Conservation (phyloP, 2,797 vertebrate species). For the Perodicticus potto region DNA sequence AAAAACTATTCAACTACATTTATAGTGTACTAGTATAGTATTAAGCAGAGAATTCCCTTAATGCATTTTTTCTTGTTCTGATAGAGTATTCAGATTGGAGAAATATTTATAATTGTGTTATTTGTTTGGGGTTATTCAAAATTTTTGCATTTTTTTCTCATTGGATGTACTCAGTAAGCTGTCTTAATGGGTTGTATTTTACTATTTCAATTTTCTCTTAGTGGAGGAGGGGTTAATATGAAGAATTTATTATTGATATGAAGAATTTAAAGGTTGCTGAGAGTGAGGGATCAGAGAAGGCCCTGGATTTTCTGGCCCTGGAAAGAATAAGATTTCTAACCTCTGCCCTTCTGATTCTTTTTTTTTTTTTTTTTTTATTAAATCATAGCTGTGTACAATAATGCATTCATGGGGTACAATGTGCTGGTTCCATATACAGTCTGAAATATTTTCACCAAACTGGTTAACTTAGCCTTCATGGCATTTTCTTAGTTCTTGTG, state of each 20-base stretch:
- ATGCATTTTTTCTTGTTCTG: background rate
- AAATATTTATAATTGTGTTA: background rate
- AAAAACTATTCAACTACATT: background rate
- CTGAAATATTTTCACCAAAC: too few relatives aligned
- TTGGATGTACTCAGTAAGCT: background rate
- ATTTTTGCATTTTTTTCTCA: background rate
- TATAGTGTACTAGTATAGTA: background rate
- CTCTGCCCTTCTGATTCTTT: background rate
- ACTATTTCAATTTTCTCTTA: slow-evolving; percentile 47
- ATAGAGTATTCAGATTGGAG: background rate
- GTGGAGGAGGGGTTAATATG: background rate
- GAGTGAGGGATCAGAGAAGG: background rate
- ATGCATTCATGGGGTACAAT: too few relatives aligned
- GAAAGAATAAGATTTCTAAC: background rate
- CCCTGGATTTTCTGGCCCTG: background rate
- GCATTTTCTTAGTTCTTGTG: too few relatives aligned
- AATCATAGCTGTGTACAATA: too few relatives aligned
- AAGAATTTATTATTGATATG: background rate
- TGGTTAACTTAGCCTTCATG: too few relatives aligned
- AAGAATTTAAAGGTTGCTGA: background rate
- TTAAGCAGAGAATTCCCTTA: background rate
- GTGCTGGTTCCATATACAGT: too few relatives aligned
- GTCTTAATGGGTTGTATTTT: background rate
- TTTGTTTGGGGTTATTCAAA: background rate
- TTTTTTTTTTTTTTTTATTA: too few relatives aligned